These are phyloP conservation scores for Dendrolimus houi DNA, from an alignment of 2,888 invertebrate species.

Conservation along the genomic window DNA sequence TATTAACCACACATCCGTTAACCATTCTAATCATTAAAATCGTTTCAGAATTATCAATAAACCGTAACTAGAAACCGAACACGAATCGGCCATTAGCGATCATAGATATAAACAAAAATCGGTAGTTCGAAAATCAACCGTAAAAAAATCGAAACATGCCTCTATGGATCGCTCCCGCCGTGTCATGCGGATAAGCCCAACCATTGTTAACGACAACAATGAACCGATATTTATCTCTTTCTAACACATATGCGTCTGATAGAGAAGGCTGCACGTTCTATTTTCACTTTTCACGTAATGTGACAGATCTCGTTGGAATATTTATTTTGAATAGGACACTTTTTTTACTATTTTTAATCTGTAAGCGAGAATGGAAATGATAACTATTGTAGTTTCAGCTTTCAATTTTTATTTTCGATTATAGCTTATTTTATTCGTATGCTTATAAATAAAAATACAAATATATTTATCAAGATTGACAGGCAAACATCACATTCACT, in stretches of 20 bases:
- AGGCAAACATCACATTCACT: too few species aligned
- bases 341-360: slow-evolving; percentile 59
- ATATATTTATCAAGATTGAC: too few species aligned
- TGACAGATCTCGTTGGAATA: slow-evolving; percentile 71
- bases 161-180: slow-evolving; percentile 25
- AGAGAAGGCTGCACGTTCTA: slow-evolving; percentile 46
- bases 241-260: slow-evolving; percentile 27
- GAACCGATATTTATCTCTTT: slow-evolving; percentile 56
- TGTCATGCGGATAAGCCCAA: slow-evolving; percentile 68
- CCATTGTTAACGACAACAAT: slow-evolving; percentile 66
- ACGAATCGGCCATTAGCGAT: slow-evolving; percentile 63
- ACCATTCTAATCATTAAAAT: slow-evolving; percentile 19
- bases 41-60: slow-evolving; percentile 46
- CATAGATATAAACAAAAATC: slow-evolving; percentile 36
- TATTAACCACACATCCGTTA: slow-evolving; percentile 1
- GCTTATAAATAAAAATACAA: too few species aligned
- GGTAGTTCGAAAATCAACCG: slow-evolving; percentile 59
- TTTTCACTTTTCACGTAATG: slow-evolving; percentile 69
- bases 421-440: neutral
- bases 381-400: slow-evolving; percentile 6
- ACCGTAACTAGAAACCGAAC: slow-evolving; percentile 56
- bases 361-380: slow-evolving; percentile 32
- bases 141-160: slow-evolving; percentile 43
- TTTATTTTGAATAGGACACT: slow-evolving; percentile 55
- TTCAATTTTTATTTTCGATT: slow-evolving; percentile 5